Evolutionary conservation across 2,113 vertebrate genomes (phyloP), one percentile per base, ranked within the genome.

Genomic region (Hypomesus transpacificus): DNA sequence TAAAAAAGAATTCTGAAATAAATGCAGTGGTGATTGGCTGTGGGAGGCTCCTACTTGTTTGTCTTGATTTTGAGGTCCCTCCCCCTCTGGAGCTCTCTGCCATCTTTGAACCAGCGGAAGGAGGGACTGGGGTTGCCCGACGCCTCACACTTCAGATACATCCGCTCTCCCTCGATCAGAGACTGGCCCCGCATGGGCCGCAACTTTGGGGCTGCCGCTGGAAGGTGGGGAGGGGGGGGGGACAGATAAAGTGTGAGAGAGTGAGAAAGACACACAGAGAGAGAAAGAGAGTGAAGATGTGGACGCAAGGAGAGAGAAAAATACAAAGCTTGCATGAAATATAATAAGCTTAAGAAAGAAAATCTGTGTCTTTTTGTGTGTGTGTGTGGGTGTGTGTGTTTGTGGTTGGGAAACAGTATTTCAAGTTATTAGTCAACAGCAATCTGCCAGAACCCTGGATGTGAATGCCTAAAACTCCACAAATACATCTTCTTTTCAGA

Each of bases 51-150:
- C 39, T 46, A 98, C 96, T 94, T 98, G 89, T 95, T 96, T 22
- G 94, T 95, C 91, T 98, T 98, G 91, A 98, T 98, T 86, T 95
- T 94, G 75, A 98, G 93, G 84, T 96, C 96, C 68, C 94, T 92
- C 80, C 93, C 96, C 87, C 95, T 95, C 89, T 96, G 96, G 76
- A 98, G 92, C 84, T 98, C 95, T 57, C 92, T 95, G 81, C 96
- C 95, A 0, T 98, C 96, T 91, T 96, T 97, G 91, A 95, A 97
- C 96, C 96, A 98, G 51, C 93, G 95, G 84, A 98, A 98, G 75
- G 94, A 93, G 0, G 96, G 96, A 84, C 93, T 94, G 77, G 96
- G 96, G 86, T 94, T 97, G 28, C 96, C 96, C 0, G 92, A 91
- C 0, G 94, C 95, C 88, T 98, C 96, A 0, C 96, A 98, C 89